Evolutionary conservation across 2,888 invertebrate genomes (phyloP), one percentile per base, ranked within the genome.

Genomic region (Brachyptera risi): DNA sequence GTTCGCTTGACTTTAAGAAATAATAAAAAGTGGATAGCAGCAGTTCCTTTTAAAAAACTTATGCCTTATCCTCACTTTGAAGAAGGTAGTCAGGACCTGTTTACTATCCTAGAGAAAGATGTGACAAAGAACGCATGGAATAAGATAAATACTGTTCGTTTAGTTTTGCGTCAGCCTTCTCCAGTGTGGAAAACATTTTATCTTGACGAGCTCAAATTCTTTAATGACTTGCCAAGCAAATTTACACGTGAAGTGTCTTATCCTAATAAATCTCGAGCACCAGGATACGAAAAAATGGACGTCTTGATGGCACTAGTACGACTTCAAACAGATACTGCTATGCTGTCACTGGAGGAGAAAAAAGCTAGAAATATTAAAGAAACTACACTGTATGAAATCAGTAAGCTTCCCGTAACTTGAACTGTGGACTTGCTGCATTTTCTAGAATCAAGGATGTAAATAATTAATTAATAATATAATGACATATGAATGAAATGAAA

Each of bases 161-260:
- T 47, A n/a, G n/a, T 47, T 21, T 4, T 47, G n/a, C 47, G 47
- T 21, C 47, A 47, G n/a, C 47, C 47, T 2, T 47, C 47, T 11
- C n/a, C 24, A 5, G 24, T 21, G 47, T 47, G 47, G 47, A 31
- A 31, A 11, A 31, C 31, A 7, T 31, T 31, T 31, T 31, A 7
- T 31, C 5, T 31, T 31, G 31, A 31, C 5, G 31, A 31, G 31
- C 31, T 31, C 5, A 31, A 11, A 7, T 7, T 31, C 31, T 31
- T 7, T 11, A 31, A 5, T 11, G 11, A 31, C 7, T 11, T 11
- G 31, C 5, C 31, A 31, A 31, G 11, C 31, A 31, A 31, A 31
- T 31, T 11, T 11, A 7, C 11, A 11, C 31, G 31, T 11, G 31
- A 31, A 31, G 31, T 31, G 11, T 7, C 5, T 7, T 31, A 31